These are phyloP conservation scores for Aphidius gifuensis DNA, from an alignment of 1,140 invertebrate species.

Conservation along the genomic window DNA sequence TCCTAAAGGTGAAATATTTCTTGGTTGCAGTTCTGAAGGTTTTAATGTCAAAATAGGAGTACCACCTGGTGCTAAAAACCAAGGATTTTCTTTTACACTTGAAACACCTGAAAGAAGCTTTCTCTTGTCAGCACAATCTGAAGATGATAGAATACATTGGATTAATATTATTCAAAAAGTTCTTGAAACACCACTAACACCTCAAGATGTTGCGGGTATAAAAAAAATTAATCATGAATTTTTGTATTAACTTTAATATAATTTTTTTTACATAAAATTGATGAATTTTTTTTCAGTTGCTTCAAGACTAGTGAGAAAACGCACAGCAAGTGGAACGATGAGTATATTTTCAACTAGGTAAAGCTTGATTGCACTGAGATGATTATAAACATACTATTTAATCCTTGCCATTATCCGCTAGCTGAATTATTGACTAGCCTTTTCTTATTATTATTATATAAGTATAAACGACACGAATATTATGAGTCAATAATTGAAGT, in stretches of 20 bases:
- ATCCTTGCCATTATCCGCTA: too few relatives aligned
- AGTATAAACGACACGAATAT: too few relatives aligned
- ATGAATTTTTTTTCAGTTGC: constrained; percentile 62
- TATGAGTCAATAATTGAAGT: too few relatives aligned
- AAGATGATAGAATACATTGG: constrained; percentile 78
- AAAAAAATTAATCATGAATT: background rate
- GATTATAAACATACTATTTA: constrained; percentile 23
- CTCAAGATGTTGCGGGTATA: constrained; percentile 74
- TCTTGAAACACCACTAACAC: constrained; percentile 72
- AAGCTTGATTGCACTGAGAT: constrained; percentile 45
- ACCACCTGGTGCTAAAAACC: constrained; percentile 68
- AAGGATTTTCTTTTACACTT: constrained; percentile 81
- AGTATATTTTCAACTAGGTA: constrained; percentile 65
- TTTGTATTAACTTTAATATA: constrained; percentile 3
- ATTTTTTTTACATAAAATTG: constrained; percentile 21
- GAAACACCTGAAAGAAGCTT: constrained; percentile 79
- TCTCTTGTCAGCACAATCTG: constrained; percentile 76
- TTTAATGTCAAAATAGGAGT: constrained; percentile 65
- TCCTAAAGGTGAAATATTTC: constrained; percentile 88
- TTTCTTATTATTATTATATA: too few relatives aligned
- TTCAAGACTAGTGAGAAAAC: constrained; percentile 67
- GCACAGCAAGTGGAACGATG: constrained; percentile 67
- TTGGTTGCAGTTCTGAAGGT: constrained; percentile 73
- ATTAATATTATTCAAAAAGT: constrained; percentile 72
- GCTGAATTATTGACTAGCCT: too few relatives aligned